phyloP scores from a whole-genome alignment of 2,888 invertebrate species.

The Tipula confusa region DNA sequence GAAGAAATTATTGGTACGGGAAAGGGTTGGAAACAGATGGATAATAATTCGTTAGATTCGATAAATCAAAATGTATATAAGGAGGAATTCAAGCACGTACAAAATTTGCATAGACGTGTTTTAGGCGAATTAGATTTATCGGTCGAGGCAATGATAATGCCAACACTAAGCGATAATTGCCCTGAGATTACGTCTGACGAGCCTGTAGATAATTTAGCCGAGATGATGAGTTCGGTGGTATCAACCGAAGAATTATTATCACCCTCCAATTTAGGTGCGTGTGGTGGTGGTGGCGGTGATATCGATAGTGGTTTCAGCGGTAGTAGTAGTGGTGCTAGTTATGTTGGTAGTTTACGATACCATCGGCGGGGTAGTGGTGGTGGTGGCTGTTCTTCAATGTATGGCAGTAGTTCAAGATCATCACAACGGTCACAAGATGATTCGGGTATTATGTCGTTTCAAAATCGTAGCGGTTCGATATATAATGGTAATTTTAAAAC shows the following conservation, averaged over 20 bases:
- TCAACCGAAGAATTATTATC: constrained; percentile 44
- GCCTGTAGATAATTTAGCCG: constrained; percentile 46
- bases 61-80: constrained; percentile 67
- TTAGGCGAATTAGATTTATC: constrained; percentile 82
- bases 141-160: constrained; percentile 86
- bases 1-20: constrained; percentile 45
- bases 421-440: constrained; percentile 43
- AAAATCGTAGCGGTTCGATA: constrained; percentile 21
- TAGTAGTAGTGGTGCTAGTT: constrained; percentile 80
- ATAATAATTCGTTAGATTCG: constrained; percentile 59
- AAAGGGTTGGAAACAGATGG: constrained; percentile 41
- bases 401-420: constrained; percentile 43
- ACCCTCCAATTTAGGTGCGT: constrained; percentile 42
- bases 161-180: constrained; percentile 54
- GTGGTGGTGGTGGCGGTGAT: constrained; percentile 51
- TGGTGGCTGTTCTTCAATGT: constrained; percentile 33
- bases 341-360: constrained; percentile 65
- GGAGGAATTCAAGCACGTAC: constrained; percentile 78
- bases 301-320: constrained; percentile 71
- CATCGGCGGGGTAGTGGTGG: constrained; percentile 28
- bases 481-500: background rate
- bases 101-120: constrained; percentile 76
- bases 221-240: constrained; percentile 41
- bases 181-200: constrained; percentile 58
- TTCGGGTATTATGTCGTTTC: constrained; percentile 34